These are phyloP conservation scores for Lepidochitona cinerea DNA, from an alignment of 2,888 invertebrate species.

Conservation along the genomic window DNA sequence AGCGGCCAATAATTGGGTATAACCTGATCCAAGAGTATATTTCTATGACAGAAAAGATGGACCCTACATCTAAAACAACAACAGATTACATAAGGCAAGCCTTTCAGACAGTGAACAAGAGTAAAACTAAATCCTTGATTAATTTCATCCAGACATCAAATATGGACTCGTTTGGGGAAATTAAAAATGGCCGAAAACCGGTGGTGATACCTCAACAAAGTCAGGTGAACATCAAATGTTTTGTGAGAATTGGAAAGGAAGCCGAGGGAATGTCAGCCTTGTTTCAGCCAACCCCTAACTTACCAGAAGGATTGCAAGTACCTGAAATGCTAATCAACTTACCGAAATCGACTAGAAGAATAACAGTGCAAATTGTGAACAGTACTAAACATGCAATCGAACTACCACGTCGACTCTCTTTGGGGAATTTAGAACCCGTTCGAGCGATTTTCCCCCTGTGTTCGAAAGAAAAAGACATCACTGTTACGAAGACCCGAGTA, in stretches of 20 bases:
- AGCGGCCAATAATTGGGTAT: slow-evolving; percentile 12
- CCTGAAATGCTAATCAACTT: background rate
- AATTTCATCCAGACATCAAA: background rate
- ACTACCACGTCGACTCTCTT: background rate
- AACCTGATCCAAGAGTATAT: slow-evolving; percentile 11
- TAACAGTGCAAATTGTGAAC: background rate
- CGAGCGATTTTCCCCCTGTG: background rate
- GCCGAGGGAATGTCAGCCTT: background rate
- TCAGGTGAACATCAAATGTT: background rate
- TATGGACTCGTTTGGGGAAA: background rate
- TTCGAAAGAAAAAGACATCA: too few relatives aligned
- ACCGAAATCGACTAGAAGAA: background rate
- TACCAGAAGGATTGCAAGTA: background rate
- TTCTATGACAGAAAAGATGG: background rate
- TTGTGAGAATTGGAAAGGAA: background rate
- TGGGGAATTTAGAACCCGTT: background rate
- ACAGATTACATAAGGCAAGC: background rate
- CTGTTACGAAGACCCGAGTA: too few relatives aligned
- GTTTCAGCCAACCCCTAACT: slow-evolving; percentile 4
- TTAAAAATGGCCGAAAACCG: background rate
- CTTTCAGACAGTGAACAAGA: background rate
- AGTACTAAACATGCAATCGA: background rate
- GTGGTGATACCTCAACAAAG: background rate
- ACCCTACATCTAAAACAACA: background rate
- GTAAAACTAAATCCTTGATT: background rate